Evolutionary conservation across 2,888 invertebrate genomes (phyloP).

Genomic region (Boloria selene): DNA sequence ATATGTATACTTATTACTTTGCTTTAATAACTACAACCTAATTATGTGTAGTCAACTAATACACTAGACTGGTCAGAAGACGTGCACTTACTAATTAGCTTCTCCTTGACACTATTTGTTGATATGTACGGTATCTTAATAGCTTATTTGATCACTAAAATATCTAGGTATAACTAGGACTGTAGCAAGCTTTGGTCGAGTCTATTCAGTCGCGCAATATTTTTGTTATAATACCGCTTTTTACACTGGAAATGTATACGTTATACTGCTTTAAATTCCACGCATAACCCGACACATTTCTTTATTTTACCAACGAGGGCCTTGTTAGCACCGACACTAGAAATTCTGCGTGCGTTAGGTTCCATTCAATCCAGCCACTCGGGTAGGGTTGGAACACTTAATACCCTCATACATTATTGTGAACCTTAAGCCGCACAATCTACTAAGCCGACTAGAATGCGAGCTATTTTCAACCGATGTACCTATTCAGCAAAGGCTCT

Average conservation of each 20-base stretch:
- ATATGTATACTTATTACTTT: not conserved
- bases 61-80: not conserved
- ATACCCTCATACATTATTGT: conserved; percentile 41
- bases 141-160: conserved; percentile 5
- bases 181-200: not conserved
- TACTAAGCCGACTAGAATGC: conserved; percentile 15
- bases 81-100: conserved; percentile 4
- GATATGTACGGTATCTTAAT: conserved; percentile 7
- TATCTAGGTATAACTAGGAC: no score
- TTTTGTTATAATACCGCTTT: not conserved
- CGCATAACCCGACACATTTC: conserved; percentile 31
- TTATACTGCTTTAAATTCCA: conserved; percentile 11
- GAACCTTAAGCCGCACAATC: conserved; percentile 33
- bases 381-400: conserved; percentile 42
- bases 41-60: not conserved
- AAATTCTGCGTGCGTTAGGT: conserved; percentile 39
- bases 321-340: conserved; percentile 45
- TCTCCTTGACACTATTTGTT: conserved; percentile 14
- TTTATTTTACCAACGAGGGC: conserved; percentile 36
- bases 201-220: not conserved
- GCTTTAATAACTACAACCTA: not conserved
- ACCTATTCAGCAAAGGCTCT: conserved; percentile 20
- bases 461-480: conserved; percentile 30
- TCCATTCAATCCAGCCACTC: conserved; percentile 44
- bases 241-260: not conserved